A percentile compares a stretch with the other conserved stretches of the same genome.
phyloP scores from a whole-genome alignment of 1,140 invertebrate genomes.

The Lethrus apterus region DNA sequence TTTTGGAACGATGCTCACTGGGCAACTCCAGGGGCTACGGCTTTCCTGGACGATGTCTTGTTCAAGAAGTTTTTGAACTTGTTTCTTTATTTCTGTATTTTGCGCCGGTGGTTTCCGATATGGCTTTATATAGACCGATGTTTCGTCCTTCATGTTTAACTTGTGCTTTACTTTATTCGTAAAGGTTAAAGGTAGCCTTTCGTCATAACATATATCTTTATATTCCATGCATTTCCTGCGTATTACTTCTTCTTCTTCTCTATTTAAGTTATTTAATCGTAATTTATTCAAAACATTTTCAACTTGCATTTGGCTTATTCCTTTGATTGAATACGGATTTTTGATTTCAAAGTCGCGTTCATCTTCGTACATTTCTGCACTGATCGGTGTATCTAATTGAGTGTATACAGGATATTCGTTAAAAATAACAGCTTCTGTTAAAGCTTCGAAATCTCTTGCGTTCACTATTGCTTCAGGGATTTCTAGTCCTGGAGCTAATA shows the following conservation, averaged over 20 bases:
- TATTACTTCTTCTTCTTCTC: constrained; percentile 1
- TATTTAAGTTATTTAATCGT: constrained; percentile 2
- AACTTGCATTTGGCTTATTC: not conserved
- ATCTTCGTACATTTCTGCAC: not conserved
- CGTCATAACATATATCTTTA: constrained; percentile 6
- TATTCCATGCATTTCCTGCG: constrained; percentile 2
- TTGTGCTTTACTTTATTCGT: constrained; percentile 4
- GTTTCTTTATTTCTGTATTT: constrained; percentile 23
- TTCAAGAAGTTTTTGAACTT: constrained; percentile 21
- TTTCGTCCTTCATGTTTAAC: constrained; percentile 4
- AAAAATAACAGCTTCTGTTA: constrained; percentile 3
- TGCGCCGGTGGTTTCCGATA: constrained; percentile 21
- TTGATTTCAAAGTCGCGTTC: too few species aligned
- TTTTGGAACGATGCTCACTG: constrained; percentile 24
- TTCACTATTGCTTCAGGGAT: not conserved
- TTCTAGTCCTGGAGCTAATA: constrained; percentile 7
- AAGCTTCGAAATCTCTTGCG: constrained; percentile 3
- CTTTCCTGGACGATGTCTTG: constrained; percentile 18
- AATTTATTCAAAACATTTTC: constrained; percentile 5
- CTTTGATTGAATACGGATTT: constrained; percentile 3
- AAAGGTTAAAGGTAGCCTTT: constrained; percentile 7
- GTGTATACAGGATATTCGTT: not conserved
- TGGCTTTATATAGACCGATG: constrained; percentile 16
- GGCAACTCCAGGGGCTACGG: constrained; percentile 17
- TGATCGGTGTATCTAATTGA: constrained; percentile 4